Conservation (phyloP, 2,113 vertebrate genomes). For the Anoplopoma fimbria region DNA sequence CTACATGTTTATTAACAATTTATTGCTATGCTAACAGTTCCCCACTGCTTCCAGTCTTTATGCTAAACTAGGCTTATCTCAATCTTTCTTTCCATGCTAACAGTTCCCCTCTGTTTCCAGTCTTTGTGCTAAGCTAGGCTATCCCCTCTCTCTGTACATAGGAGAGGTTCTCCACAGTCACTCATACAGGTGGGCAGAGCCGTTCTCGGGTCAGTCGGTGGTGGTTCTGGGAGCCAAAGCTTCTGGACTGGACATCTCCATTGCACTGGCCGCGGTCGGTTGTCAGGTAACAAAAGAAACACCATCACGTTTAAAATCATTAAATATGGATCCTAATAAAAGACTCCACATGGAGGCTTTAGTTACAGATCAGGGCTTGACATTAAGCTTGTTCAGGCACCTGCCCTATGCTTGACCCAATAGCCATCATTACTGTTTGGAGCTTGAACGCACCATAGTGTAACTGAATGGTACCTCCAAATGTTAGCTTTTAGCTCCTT, state of each 20-base stretch:
- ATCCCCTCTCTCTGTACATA: slow-evolving; percentile 31
- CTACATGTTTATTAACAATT: not conserved
- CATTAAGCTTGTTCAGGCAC: no score
- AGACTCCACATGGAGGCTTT: no score
- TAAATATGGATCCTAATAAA: no score
- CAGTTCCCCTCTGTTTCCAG: not conserved
- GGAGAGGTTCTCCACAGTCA: slow-evolving; percentile 86
- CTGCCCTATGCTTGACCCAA: no score
- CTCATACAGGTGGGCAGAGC: slow-evolving; percentile 79
- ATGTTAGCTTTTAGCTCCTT: no score
- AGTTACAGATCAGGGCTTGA: no score
- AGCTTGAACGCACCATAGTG: no score
- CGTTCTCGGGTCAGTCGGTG: slow-evolving; percentile 78
- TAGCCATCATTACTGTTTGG: no score
- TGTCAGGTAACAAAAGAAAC: slow-evolving; percentile 65
- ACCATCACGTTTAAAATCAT: no score
- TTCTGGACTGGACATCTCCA: slow-evolving; percentile 86
- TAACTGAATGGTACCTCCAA: no score
- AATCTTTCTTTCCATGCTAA: no score
- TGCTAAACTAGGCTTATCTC: not conserved
- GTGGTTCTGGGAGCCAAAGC: slow-evolving; percentile 84
- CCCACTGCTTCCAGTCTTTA: not conserved
- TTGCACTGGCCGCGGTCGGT: slow-evolving; percentile 78
- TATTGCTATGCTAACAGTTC: not conserved
- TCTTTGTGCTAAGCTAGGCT: slow-evolving; percentile 13